phyloP scores from a whole-genome alignment of 2,113 vertebrate species.

The Smithornis capensis region DNA sequence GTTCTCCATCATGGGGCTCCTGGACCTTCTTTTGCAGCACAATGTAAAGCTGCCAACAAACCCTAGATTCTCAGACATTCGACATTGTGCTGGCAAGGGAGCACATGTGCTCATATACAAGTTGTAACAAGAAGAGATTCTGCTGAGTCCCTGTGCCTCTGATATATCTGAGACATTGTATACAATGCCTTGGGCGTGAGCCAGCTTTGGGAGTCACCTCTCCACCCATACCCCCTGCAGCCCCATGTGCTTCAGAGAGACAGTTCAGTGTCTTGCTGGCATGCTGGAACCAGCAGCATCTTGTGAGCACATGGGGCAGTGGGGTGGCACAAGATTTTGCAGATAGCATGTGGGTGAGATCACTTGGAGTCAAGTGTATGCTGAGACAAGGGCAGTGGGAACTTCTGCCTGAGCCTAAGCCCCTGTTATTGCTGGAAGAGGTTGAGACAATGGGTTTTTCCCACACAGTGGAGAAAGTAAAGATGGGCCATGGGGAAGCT shows the following conservation, averaged over 20 bases:
- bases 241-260: fast-evolving
- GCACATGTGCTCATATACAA: neutral
- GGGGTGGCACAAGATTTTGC: neutral
- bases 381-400: neutral
- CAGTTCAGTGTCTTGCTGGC: neutral
- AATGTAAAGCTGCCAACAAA: neutral
- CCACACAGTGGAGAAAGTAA: neutral
- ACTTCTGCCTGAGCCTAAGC: neutral
- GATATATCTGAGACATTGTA: fast-evolving
- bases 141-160: neutral
- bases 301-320: neutral
- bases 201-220: neutral
- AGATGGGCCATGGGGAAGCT: neutral
- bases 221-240: neutral
- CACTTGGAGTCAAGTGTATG: neutral
- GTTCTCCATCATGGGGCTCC: neutral
- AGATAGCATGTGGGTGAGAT: neutral
- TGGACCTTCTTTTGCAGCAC: neutral
- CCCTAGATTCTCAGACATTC: neutral
- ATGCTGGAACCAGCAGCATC: neutral
- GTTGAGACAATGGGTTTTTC: neutral
- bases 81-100: neutral
- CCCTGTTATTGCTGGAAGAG: neutral
- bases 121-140: neutral
- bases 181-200: too few species aligned